These are phyloP conservation scores for Formica selysi DNA, from an alignment of 1,140 invertebrate genomes.

Conservation along the genomic window DNA sequence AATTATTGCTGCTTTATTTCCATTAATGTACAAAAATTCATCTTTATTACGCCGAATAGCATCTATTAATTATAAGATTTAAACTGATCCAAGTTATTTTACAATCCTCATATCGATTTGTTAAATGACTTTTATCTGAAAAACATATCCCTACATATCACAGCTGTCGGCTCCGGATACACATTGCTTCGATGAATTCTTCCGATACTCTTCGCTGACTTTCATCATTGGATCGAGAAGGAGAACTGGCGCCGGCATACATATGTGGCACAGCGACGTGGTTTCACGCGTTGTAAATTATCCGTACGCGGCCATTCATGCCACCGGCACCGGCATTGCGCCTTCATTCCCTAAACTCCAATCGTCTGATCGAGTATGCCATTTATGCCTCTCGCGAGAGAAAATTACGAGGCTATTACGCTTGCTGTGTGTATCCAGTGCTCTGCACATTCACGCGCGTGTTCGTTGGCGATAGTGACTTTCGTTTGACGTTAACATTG, in stretches of 20 bases:
- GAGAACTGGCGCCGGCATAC: slow-evolving; percentile 1
- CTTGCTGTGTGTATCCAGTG: background rate
- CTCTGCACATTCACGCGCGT: background rate
- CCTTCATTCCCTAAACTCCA: slow-evolving; percentile 19
- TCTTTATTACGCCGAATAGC: background rate
- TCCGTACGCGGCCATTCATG: slow-evolving; percentile 25
- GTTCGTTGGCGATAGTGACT: slow-evolving; percentile 43
- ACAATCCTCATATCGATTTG: background rate
- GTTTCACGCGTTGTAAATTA: slow-evolving; percentile 56
- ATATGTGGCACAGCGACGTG: slow-evolving; percentile 37
- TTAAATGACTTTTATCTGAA: background rate
- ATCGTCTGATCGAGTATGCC: background rate
- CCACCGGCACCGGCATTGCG: background rate
- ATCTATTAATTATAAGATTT: background rate
- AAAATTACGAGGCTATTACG: slow-evolving; percentile 44
- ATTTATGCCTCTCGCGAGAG: background rate
- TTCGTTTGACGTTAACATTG: slow-evolving; percentile 47
- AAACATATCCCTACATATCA: background rate
- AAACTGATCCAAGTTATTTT: background rate
- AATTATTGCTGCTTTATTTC: background rate
- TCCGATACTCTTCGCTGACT: slow-evolving; percentile 19
- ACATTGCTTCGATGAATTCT: slow-evolving; percentile 17
- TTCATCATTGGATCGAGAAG: slow-evolving; percentile 43
- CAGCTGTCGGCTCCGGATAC: background rate
- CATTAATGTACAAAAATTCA: background rate